phyloP scores from a whole-genome alignment of 2,888 invertebrate species.

The Lissonota sp. region DNA sequence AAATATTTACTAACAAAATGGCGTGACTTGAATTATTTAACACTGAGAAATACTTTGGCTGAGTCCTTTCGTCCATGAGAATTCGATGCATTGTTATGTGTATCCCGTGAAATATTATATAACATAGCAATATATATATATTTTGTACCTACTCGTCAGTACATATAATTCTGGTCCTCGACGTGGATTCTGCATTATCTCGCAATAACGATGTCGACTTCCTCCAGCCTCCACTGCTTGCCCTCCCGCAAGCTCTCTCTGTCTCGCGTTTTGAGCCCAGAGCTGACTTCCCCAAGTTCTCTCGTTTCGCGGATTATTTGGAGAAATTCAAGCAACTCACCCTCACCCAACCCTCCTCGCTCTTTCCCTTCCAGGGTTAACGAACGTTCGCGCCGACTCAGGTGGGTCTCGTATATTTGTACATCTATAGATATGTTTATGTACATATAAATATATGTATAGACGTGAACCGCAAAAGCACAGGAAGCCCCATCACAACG shows the following conservation, averaged over 20 bases:
- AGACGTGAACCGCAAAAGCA: slow-evolving; percentile 31
- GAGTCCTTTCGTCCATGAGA: too few relatives aligned
- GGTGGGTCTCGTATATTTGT: slow-evolving; percentile 38
- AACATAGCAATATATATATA: slow-evolving; percentile 10
- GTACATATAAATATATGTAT: slow-evolving; percentile 7
- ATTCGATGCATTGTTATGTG: too few relatives aligned
- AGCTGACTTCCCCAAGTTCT: slow-evolving; percentile 46
- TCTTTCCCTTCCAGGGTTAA: slow-evolving; percentile 45
- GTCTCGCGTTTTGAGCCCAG: background rate
- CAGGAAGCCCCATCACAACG: slow-evolving; percentile 5
- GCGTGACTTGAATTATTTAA: too few relatives aligned
- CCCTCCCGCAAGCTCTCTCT: slow-evolving; percentile 25
- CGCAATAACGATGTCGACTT: slow-evolving; percentile 58
- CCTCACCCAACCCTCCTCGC: slow-evolving; percentile 15
- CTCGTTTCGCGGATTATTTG: slow-evolving; percentile 56
- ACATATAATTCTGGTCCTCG: slow-evolving; percentile 6
- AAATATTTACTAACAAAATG: too few relatives aligned
- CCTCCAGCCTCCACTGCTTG: slow-evolving; percentile 12
- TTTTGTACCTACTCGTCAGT: slow-evolving; percentile 7
- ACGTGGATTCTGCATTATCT: slow-evolving; percentile 43
- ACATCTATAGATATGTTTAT: slow-evolving; percentile 16
- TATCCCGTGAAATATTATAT: background rate
- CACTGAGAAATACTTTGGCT: too few relatives aligned
- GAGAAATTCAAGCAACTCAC: slow-evolving; percentile 53
- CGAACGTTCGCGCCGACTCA: slow-evolving; percentile 59